Base-by-base conservation (phyloP, 2,113 vertebrate species). In the Spea multiplicata region DNA sequence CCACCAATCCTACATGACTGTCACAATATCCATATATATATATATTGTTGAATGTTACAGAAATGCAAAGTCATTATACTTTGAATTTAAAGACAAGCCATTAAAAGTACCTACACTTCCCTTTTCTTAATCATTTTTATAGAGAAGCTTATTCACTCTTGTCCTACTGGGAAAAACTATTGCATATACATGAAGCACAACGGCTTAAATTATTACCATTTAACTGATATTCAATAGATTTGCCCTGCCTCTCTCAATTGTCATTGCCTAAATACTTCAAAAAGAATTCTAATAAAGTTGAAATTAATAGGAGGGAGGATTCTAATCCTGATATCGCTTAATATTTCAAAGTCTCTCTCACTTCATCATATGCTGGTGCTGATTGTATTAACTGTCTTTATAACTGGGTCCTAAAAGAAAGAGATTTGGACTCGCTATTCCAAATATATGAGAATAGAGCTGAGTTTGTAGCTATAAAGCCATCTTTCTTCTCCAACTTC, bases 201-300 rank as follows among this genome's bases (percentile, higher is more conserved):
- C 87, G 89, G 94, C 95, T 96, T 97, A 96, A 95, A 95, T 95
- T 95, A 96, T 97, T 95, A 92, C 94, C 93, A 92, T 95, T 95
- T 95, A 96, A 97, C 94, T 95, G 95, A 98, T 99, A 98, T 97
- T 98, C 96, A 97, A 96, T 98, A 97, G 96, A 94, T 96, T 94
- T 93, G 94, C 92, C 93, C 94, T 95, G 93, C 95, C 94, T 93
- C 91, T 94, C 96, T 89, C 94, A 88, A 97, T 99, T 99, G 95
- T 99, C 94, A 95, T 93, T 89, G 91, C 93, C 95, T 94, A 96
- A 97, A 95, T 94, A 97, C 96, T 97, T 99, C 97, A 99, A 99
- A 99, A 99, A 97, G 96, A 99, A 97, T 98, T 98, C 95, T 96
- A 98, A 99, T 99, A 96, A 98, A 97, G 95, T 96, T 92, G 93